Evolutionary conservation across 2,113 vertebrate species (phyloP), one percentile per base, ranked within the genome.

Genomic region (Microtus oregoni): DNA sequence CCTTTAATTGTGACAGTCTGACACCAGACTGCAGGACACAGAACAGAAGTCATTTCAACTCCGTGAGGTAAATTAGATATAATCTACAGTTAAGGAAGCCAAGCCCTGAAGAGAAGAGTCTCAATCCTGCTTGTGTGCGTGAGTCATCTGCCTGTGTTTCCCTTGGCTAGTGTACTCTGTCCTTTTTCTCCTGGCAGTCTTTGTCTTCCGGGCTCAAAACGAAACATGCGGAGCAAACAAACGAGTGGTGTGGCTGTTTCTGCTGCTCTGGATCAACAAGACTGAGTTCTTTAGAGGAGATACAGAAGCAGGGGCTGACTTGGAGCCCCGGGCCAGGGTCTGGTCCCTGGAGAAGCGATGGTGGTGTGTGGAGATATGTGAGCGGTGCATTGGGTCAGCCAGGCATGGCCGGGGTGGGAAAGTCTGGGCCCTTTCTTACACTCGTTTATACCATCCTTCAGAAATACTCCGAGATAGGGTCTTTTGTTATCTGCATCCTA

Each of bases 211-310:
- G 76, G 65, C 85, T 93, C 82, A 65, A 2, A 88, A 75, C 1
- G 70, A 91, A 96, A 87, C 70, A 28, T 0, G 44, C 93, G 67
- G 87, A 90, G 79, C 95, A 3, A 83, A 75, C 83, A 91, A 92
- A 94, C 28, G 72, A 82, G 47, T 79, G 91, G 8, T 30, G 38
- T 65, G 58, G 58, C 14, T 85, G 38, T 32, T 65, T 83, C 81
- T 85, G 58, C 58, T 85, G 81, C 86, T 86, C 41, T 87, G 83
- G 52, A 83, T 76, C 58, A 90, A 97, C 50, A 96, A 67, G 50
- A 93, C 44, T 19, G 38, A 76, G 55, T 73, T 19, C 38, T 95
- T 94, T 38, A 87, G 30, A 92, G 94, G 81, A 90, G 95, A 93
- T 52, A 70, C n/a, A 92, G 44, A 95, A 86, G 75, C n/a, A 92